Conservation (phyloP, 1,140 invertebrate genomes). For the Macrotrachela quadricornifera region DNA sequence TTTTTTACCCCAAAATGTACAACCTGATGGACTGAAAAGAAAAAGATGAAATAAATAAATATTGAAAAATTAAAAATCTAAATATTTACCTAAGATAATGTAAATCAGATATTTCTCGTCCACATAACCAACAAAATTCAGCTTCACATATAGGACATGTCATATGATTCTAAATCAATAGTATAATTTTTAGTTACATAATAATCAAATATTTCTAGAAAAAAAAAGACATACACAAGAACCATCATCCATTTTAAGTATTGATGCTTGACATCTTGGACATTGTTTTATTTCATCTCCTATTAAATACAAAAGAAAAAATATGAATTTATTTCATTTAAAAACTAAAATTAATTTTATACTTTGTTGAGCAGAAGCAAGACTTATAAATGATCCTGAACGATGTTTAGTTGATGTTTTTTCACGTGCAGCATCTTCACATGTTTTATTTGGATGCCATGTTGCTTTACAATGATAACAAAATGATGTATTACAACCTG, state of each 20-base stretch:
- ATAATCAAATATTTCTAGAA: too few relatives aligned
- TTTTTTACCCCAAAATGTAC: constrained; percentile 97
- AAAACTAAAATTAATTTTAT: too few relatives aligned
- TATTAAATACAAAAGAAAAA: neutral
- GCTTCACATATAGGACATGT: constrained; percentile 73
- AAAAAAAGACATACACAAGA: constrained; percentile 41
- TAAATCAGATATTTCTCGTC: constrained; percentile 89
- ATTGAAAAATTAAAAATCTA: too few relatives aligned
- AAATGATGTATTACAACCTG: constrained; percentile 73
- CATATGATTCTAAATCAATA: constrained; percentile 22
- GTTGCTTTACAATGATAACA: constrained; percentile 92
- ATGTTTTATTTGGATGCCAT: constrained; percentile 92
- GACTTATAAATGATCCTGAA: too few relatives aligned
- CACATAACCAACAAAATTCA: constrained; percentile 95
- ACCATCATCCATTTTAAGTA: constrained; percentile 93
- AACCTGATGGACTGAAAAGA: constrained; percentile 62
- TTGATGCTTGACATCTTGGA: constrained; percentile 61
- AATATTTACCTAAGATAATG: constrained; percentile 52
- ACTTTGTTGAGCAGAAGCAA: too few relatives aligned
- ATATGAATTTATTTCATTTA: too few relatives aligned
- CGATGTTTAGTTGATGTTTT: constrained; percentile 13
- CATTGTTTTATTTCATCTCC: constrained; percentile 12
- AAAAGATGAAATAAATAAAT: too few relatives aligned
- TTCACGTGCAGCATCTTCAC: constrained; percentile 59
- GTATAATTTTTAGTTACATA: too few relatives aligned